Evolutionary conservation across 2,888 invertebrate genomes (phyloP), one percentile per base, ranked within the genome.

Genomic region (Cristatella mucedo): DNA sequence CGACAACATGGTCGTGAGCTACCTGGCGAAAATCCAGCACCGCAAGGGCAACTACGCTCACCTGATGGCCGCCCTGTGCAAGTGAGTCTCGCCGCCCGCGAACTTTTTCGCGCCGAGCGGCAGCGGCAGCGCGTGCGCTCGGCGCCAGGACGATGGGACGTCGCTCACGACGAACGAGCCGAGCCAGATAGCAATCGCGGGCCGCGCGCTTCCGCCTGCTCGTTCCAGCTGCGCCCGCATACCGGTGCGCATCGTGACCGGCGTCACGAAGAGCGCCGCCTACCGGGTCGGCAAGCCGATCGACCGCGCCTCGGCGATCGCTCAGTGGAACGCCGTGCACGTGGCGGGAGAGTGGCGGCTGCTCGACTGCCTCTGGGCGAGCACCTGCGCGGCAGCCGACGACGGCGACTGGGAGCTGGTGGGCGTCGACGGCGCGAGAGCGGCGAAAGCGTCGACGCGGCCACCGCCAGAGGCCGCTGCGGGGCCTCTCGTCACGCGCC

Each of bases 301-400:
- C 18, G 53, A 61, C 47, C 46, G 53, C 20, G 50, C 51, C 39
- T 44, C 42, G n/a, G 54, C 59, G 58, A 54, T 54, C 1, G 61
- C 61, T 6, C 62, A 62, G 49, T 62, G 62, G 62, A 62, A 62
- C 46, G 57, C 57, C 11, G 59, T 59, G 4, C 57, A 50, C 33
- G 47, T 59, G 9, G 50, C 52, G 19, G 54, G 50, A n/a, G 53
- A 55, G 30, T 61, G 61, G 62, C 49, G 57, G 11, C 54, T 59
- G 40, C 37, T 60, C 2, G 61, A 60, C 41, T 53, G 57, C 18
- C 58, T 59, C 47, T 62, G 62, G 62, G 60, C 62, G 15, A 56
- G 55, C 18, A 54, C 57, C 4, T 57, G 57, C 41, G 53, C 59
- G 2, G 57, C 59, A 18, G 58, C 57, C 4, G 52, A 50, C 21